These are phyloP conservation scores for Actinia equina DNA, from an alignment of 64 coral and sea anemone species.

Conservation along the genomic window DNA sequence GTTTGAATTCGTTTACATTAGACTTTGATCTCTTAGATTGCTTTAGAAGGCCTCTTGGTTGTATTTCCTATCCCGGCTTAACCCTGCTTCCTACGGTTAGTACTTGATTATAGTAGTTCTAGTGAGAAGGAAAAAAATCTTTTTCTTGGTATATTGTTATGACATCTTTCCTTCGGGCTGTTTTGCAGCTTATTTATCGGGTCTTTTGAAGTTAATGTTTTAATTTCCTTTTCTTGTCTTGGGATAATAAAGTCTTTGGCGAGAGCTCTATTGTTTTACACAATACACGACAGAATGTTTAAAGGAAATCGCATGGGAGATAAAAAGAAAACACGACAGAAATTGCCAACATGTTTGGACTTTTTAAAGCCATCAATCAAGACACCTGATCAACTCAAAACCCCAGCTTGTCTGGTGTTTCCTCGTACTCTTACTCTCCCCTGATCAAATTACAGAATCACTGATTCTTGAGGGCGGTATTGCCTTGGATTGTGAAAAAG, in stretches of 20 bases:
- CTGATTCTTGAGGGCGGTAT: background rate
- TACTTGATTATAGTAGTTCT: background rate
- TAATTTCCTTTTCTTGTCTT: slow-evolving; percentile 32
- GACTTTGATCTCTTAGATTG: background rate
- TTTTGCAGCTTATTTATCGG: slow-evolving; percentile 3
- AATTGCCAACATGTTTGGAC: slow-evolving; percentile 12
- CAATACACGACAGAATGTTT: slow-evolving; percentile 11
- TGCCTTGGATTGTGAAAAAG: background rate
- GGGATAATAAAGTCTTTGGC: slow-evolving; percentile 19
- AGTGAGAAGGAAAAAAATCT: background rate
- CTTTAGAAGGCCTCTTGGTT: background rate
- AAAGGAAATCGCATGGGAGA: slow-evolving; percentile 15
- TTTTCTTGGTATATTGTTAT: background rate
- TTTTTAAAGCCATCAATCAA: slow-evolving; percentile 16
- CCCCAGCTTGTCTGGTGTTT: background rate
- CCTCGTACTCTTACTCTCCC: background rate
- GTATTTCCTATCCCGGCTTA: background rate
- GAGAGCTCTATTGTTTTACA: slow-evolving; percentile 6
- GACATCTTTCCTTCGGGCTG: slow-evolving; percentile 13
- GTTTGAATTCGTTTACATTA: background rate
- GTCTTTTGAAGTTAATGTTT: slow-evolving; percentile 31
- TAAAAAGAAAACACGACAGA: slow-evolving; percentile 4
- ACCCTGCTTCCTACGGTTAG: background rate
- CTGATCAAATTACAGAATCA: background rate
- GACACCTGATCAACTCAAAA: background rate